Base-by-base conservation (phyloP, 2,888 invertebrate genomes). In the Cancer borealis region DNA sequence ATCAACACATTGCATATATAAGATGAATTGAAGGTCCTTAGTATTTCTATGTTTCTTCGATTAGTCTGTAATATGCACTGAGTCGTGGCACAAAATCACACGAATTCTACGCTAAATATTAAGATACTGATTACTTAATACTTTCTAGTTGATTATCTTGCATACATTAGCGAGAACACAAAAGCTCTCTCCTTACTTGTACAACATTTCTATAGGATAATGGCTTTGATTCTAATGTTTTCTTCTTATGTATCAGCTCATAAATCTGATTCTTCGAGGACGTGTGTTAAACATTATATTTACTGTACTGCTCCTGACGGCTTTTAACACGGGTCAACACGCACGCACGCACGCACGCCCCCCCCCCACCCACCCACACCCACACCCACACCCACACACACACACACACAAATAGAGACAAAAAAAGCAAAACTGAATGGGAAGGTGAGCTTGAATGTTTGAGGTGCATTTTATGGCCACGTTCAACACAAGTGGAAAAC, bases 401-500 rank as follows among this genome's bases (percentile, higher is more conserved):
- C n/a, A 66, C 73, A 26, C 26, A 26, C 0, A 26, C 26, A 73
- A 8, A 84, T 30, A 84, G 84, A 84, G 84, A 84, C 17, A 84
- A 39, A 84, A 39, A 84, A 84, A 84, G n/a, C 84, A 84, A 12
- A 84, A 84, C 17, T 84, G 84, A 84, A 84, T 84, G 84, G 84
- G 84, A 39, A 39, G 84, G 84, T 84, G 84, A 84, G 84, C 84
- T 84, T 84, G 84, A 84, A 84, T 84, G 84, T 84, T 84, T 84
- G 84, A 84, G 84, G 39, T 84, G 39, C 84, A 84, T 84, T 84
- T 84, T 84, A 84, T 84, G 14, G 84, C 39, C 84, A 14, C 84
- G 84, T 84, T 84, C 84, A 84, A 39, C 84, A 84, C 84, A 84
- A 84, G 84, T 84, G 84, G 84, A 84, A 84, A 84, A 84, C 84